Conservation (phyloP, 2,113 vertebrate species). For the Peromyscus polionotus region DNA sequence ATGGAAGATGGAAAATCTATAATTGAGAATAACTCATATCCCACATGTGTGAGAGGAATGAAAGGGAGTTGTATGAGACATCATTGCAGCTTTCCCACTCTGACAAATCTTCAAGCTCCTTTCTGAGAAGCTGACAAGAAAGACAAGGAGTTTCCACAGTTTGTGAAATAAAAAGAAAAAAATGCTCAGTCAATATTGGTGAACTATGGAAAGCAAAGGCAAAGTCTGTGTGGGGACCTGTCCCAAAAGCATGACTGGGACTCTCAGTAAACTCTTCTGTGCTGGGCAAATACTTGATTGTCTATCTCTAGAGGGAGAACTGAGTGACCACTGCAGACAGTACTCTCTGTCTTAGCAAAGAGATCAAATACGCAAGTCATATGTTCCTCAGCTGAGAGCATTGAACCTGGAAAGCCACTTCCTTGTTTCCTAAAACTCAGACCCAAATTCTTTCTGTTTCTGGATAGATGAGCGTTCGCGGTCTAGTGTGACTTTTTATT, state of each 20-base stretch:
- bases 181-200: not conserved
- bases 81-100: not conserved
- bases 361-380: not conserved
- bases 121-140: not conserved
- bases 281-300: not conserved
- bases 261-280: not conserved
- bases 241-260: not conserved
- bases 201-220: not conserved
- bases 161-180: not conserved
- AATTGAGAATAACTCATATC: constrained; percentile 44
- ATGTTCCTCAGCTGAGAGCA: not conserved
- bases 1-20: not conserved
- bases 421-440: not conserved
- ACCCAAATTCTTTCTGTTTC: not conserved
- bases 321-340: not conserved
- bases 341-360: not conserved
- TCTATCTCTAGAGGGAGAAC: not conserved
- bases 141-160: not conserved
- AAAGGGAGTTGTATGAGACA: not conserved
- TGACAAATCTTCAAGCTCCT: not conserved
- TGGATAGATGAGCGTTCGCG: not conserved
- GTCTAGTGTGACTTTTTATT: not conserved
- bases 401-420: not conserved
- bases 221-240: not conserved
- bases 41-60: not conserved